These are phyloP conservation scores for Dryocosmus kuriphilus DNA, from an alignment of 2,888 invertebrate genomes.

Conservation along the genomic window DNA sequence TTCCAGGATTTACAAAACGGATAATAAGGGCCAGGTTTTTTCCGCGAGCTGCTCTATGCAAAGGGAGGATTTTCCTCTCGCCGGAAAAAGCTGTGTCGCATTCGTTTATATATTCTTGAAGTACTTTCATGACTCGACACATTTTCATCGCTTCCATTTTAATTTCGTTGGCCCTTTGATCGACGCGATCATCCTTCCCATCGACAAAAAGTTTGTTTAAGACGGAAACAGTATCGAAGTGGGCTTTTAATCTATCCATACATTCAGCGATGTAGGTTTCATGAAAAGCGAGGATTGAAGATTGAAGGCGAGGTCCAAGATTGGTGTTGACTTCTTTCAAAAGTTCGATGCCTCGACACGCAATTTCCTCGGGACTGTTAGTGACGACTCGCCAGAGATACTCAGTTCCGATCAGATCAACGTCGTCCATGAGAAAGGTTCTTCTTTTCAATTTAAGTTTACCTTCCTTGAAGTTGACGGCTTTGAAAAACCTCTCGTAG, in stretches of 20 bases:
- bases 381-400: conserved; percentile 97
- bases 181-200: conserved; percentile 77
- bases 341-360: conserved; percentile 93
- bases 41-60: conserved; percentile 93
- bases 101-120: conserved; percentile 96
- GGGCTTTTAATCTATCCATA: conserved; percentile 91
- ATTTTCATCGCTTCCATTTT: conserved; percentile 88
- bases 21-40: conserved; percentile 93
- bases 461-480: conserved; percentile 96
- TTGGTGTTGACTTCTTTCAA: conserved; percentile 96
- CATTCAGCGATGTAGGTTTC: conserved; percentile 95
- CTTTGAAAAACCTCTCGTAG: conserved; percentile 93
- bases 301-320: conserved; percentile 91
- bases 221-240: conserved; percentile 89
- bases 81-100: conserved; percentile 94
- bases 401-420: conserved; percentile 96
- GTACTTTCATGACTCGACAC: conserved; percentile 95
- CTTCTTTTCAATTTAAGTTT: conserved; percentile 93
- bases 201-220: conserved; percentile 78
- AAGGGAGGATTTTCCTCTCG: conserved; percentile 92
- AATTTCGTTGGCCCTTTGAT: conserved; percentile 79
- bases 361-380: conserved; percentile 94
- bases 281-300: conserved; percentile 90
- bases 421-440: conserved; percentile 93
- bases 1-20: conserved; percentile 91